These are phyloP conservation scores for Lophius americanus DNA, from an alignment of 2,797 vertebrate species.

Conservation along the genomic window DNA sequence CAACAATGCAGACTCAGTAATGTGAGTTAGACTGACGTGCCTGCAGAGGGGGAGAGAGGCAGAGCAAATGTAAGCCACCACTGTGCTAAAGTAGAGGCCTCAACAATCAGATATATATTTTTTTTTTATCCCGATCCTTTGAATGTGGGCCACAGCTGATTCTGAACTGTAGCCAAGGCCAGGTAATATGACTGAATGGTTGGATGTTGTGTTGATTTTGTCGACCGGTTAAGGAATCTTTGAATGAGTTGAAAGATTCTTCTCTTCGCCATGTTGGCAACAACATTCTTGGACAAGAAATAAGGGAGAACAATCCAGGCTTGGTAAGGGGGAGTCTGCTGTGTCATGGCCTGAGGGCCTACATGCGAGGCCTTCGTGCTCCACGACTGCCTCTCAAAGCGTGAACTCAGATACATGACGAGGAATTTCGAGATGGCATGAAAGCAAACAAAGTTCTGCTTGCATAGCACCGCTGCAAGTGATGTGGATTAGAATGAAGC, in stretches of 20 bases:
- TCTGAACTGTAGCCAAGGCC: constrained; percentile 49
- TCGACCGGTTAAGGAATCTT: constrained; percentile 27
- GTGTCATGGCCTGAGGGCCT: constrained; percentile 45
- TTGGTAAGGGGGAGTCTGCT: constrained; percentile 21
- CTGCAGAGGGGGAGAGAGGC: constrained; percentile 47
- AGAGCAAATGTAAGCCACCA: constrained; percentile 31
- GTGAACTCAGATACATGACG: background rate
- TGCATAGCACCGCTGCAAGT: no score
- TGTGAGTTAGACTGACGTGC: constrained; percentile 78
- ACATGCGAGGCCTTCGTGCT: constrained; percentile 16
- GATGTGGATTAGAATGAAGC: background rate
- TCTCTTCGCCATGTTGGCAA: background rate
- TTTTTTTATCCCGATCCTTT: constrained; percentile 14
- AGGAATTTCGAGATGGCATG: background rate
- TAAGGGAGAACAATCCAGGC: background rate
- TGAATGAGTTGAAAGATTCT: constrained; percentile 10
- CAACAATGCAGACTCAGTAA: constrained; percentile 84
- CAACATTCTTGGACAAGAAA: constrained; percentile 3
- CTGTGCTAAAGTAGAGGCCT: constrained; percentile 56
- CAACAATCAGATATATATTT: constrained; percentile 37
- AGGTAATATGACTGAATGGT: constrained; percentile 46
- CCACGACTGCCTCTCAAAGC: constrained; percentile 8
- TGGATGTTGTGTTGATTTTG: constrained; percentile 47
- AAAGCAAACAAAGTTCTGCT: background rate
- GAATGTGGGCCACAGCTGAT: constrained; percentile 29